Base-by-base conservation (phyloP, 2,888 invertebrate genomes). In the Laothoe populi region DNA sequence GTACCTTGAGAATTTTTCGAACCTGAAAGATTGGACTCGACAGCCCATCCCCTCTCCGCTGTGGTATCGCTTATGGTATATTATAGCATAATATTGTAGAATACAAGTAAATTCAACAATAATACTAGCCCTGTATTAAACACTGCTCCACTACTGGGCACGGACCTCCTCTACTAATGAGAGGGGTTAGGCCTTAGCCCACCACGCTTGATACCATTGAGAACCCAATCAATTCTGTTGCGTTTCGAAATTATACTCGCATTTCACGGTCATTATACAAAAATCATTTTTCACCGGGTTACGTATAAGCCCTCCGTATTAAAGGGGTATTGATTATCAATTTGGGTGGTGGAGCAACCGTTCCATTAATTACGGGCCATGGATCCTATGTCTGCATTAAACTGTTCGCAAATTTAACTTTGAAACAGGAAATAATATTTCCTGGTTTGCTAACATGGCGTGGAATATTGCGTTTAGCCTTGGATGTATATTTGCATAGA, bases 261-360 rank as follows among this genome's bases (percentile, higher is more conserved):
- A 11, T 13, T 38, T 38, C 11, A 38, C 10, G 4, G 35, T 8
- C 35, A 35, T 1, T 35, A 10, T 10, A 19, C 8, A 19, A 53
- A 48, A 53, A 53, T 35, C 4, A 26, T 26, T 26, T 8, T 26
- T 49, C 31, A 26, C 10, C 7, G 19, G 35, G 4, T 53, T 23
- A 21, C 19, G 24, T 24, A 19, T 1, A 0, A 10, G 46, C 24
- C 23, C 24, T 23, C 53, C 19, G 10, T 4, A 11, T 35, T 53
- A 16, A 35, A 53, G 35, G 16, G 35, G 10, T 35, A 53, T 49
- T n/a, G 53, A 53, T 53, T 53, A 53, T 53, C 53, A 53, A 53
- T 53, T 53, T 53, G 35, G 19, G 5, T 16, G 31, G 35, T 11
- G 31, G 13, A 19, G 24, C 23, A 46, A 24, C 46, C 23, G 46